Conservation (phyloP, 2,888 invertebrate genomes). For the Teleiodes luculella region DNA sequence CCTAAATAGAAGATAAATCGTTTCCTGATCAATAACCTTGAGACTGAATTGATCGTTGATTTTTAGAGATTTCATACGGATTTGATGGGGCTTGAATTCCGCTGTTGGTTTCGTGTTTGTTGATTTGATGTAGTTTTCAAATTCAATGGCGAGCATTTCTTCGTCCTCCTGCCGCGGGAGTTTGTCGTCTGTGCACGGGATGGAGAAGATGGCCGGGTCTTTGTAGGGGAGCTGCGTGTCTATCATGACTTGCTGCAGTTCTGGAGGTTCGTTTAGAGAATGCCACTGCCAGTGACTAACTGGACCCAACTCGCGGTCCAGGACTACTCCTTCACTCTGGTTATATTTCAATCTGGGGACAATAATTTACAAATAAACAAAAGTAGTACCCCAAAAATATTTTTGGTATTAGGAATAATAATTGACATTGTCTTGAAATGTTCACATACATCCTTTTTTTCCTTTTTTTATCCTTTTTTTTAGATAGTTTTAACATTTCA, state of each 20-base stretch:
- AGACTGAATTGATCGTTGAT: constrained; percentile 68
- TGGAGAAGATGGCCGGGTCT: constrained; percentile 53
- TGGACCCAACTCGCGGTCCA: constrained; percentile 62
- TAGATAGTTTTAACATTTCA: too few relatives aligned
- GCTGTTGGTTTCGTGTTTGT: background rate
- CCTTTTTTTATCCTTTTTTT: too few relatives aligned
- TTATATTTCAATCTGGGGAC: constrained; percentile 61
- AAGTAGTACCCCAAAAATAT: background rate
- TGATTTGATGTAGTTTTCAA: background rate
- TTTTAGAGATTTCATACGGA: constrained; percentile 68
- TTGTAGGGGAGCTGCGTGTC: constrained; percentile 63
- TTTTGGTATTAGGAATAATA: background rate
- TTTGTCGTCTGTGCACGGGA: background rate
- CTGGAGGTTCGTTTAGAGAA: constrained; percentile 62
- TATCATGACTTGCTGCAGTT: constrained; percentile 67
- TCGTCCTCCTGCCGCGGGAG: background rate
- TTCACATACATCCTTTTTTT: too few relatives aligned
- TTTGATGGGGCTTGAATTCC: constrained; percentile 35
- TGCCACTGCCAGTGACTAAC: constrained; percentile 72
- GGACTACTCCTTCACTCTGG: constrained; percentile 67
- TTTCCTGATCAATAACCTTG: constrained; percentile 62
- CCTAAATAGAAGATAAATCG: constrained; percentile 58
- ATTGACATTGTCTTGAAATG: background rate
- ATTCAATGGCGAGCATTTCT: background rate
- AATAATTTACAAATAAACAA: background rate